Conservation (phyloP, 2,113 vertebrate genomes). For the Verasper variegatus region DNA sequence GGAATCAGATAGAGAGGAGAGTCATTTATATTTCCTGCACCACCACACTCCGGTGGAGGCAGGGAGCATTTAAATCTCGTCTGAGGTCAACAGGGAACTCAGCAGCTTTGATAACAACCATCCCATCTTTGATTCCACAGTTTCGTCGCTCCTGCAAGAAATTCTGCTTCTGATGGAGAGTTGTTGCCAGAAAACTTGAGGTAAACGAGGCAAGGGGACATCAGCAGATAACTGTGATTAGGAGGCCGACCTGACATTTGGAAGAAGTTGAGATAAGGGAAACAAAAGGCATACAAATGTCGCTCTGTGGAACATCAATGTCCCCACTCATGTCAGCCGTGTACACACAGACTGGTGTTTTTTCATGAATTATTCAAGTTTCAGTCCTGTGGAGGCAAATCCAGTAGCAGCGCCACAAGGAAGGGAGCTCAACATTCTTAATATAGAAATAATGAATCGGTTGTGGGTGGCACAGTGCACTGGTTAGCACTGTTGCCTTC, state of each 20-base stretch:
- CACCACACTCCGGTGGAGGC: constrained; percentile 48
- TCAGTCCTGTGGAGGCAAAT: neutral
- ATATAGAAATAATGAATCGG: no score
- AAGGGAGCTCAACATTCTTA: no score
- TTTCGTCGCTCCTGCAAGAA: constrained; percentile 37
- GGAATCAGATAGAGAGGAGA: constrained; percentile 67
- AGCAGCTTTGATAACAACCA: constrained; percentile 67
- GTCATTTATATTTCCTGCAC: constrained; percentile 62
- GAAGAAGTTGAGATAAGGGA: constrained; percentile 22
- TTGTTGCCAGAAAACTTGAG: constrained; percentile 17
- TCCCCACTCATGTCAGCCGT: constrained; percentile 23
- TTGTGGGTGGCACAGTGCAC: no score
- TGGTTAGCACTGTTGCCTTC: no score
- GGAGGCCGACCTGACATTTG: constrained; percentile 13
- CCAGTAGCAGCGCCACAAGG: no score
- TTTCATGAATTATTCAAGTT: constrained; percentile 64
- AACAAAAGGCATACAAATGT: constrained; percentile 30
- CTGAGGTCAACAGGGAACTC: constrained; percentile 61
- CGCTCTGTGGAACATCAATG: constrained; percentile 10
- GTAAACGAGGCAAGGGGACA: constrained; percentile 22
- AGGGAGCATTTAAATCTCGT: constrained; percentile 67
- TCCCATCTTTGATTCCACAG: constrained; percentile 61
- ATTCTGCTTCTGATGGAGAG: constrained; percentile 40
- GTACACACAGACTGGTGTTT: constrained; percentile 32
- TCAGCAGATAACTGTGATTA: constrained; percentile 23